phyloP scores from a whole-genome alignment of 2,888 invertebrate genomes.

The Nemapogon koenigi region DNA sequence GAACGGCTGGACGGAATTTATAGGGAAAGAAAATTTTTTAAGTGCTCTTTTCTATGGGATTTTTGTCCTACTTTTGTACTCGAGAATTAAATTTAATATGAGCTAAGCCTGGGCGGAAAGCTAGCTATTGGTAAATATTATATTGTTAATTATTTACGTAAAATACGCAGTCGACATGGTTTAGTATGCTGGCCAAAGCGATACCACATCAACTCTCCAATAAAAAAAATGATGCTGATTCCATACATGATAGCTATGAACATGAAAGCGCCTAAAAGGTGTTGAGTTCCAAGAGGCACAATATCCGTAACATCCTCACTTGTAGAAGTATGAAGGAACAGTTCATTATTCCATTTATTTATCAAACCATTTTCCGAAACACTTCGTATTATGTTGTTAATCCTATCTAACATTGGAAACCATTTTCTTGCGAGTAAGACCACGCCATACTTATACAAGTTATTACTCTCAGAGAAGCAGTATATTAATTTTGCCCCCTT shows the following conservation, averaged over 20 bases:
- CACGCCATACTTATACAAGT: slow-evolving; percentile 57
- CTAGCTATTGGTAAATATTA: too few relatives aligned
- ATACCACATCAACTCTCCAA: slow-evolving; percentile 30
- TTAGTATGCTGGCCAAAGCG: too few relatives aligned
- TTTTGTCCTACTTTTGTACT: too few relatives aligned
- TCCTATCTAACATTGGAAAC: slow-evolving; percentile 49
- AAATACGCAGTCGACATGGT: too few relatives aligned
- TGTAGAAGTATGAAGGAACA: slow-evolving; percentile 33
- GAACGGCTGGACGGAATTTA: too few relatives aligned
- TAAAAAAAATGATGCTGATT: slow-evolving; percentile 36
- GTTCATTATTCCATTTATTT: slow-evolving; percentile 53
- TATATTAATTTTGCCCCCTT: slow-evolving; percentile 45
- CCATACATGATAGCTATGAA: slow-evolving; percentile 48
- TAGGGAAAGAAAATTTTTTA: too few relatives aligned
- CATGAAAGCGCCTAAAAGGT: slow-evolving; percentile 54
- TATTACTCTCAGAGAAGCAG: slow-evolving; percentile 51
- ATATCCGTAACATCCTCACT: slow-evolving; percentile 33
- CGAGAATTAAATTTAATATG: too few relatives aligned
- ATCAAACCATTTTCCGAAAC: slow-evolving; percentile 56
- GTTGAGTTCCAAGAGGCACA: slow-evolving; percentile 40
- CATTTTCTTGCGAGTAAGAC: slow-evolving; percentile 48
- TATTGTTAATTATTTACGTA: too few relatives aligned
- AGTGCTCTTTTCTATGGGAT: too few relatives aligned
- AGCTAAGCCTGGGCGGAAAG: too few relatives aligned
- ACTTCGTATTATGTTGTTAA: slow-evolving; percentile 51